These are phyloP conservation scores for Lanistes nyassanus DNA, from an alignment of 1,140 invertebrate genomes.

Conservation along the genomic window DNA sequence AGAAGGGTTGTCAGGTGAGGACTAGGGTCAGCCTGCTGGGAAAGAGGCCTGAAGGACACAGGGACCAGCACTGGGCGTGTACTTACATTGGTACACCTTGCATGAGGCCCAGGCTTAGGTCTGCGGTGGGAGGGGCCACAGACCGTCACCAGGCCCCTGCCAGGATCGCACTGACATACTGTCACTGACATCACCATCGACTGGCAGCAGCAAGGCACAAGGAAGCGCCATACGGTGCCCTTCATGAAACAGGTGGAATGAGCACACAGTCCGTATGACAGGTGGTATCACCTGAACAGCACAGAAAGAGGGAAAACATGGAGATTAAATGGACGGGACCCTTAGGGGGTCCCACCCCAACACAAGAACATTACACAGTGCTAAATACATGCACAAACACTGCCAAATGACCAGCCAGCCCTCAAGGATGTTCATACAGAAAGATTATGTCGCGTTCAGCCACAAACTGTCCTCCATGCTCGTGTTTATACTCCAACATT, in stretches of 20 bases:
- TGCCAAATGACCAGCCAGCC: not conserved
- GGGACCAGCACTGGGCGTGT: slow-evolving; percentile 22
- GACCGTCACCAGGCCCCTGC: slow-evolving; percentile 11
- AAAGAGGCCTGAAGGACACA: too few relatives aligned
- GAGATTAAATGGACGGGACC: slow-evolving; percentile 26
- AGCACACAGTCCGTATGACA: too few relatives aligned
- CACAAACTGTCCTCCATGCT: not conserved
- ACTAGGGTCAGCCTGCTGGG: too few relatives aligned
- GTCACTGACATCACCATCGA: too few relatives aligned
- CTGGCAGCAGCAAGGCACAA: too few relatives aligned
- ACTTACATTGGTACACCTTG: slow-evolving; percentile 26
- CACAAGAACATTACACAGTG: slow-evolving; percentile 1
- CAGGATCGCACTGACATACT: slow-evolving; percentile 7
- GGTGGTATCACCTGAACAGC: not conserved
- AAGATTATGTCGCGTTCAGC: not conserved
- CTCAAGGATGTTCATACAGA: too few relatives aligned
- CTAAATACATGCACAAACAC: not conserved
- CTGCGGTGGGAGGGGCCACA: slow-evolving; percentile 7
- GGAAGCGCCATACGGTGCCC: too few relatives aligned
- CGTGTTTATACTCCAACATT: not conserved
- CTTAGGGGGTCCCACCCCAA: slow-evolving; percentile 18
- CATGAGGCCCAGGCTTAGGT: slow-evolving; percentile 14
- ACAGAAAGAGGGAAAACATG: slow-evolving; percentile 25
- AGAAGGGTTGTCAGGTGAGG: too few relatives aligned
- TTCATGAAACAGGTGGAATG: too few relatives aligned